Evolutionary conservation across 2,797 vertebrate genomes (phyloP), one percentile per base, ranked within the genome.

Genomic region (Varecia variegata): DNA sequence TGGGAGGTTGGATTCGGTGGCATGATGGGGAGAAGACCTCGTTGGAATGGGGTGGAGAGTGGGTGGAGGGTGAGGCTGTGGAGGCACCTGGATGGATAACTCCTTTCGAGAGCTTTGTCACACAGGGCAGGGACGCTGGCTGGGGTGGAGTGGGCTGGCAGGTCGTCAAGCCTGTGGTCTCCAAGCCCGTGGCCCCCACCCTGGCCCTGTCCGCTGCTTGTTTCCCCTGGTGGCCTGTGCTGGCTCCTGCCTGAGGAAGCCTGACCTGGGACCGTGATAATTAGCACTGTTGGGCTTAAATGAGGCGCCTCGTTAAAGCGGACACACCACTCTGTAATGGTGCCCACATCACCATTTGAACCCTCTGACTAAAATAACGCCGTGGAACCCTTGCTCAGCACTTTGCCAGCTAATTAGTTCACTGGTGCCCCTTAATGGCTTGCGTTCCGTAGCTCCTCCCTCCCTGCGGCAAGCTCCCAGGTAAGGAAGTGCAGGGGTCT

Each of bases 91-190:
- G 2, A 0, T 3, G 27, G 27, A 79, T 7, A 38, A 0, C 8
- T 30, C 43, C 47, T 60, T 25, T 35, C 18, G 2, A 38, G 23
- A 30, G 5, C 20, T 82, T 32, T 70, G 54, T 13, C 9, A 15
- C 7, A 2, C 30, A 25, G 15, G 60, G 7, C 35, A 80, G n/a
- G 45, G 11, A 32, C 58, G 27, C 0, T 2, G 3, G 21, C 15
- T 4, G 35, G 21, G 14, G 7, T 0, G 0, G 43, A 32, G 14
- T 15, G 32, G 47, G 50, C 10, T 14, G 35, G 15, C n/a, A 35
- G 62, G 52, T 9, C 0, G 4, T 23, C 7, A 3, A 17, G 30
- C 0, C 0, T 2, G 23, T 45, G 5, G 5, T 47, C 21, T 58
- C 38, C 23, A 32, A 18, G n/a, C 30, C 12, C 30, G 32, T 7